A percentile compares a stretch with the other conserved stretches of the same genome.
phyloP scores from a whole-genome alignment of 2,888 invertebrate species.

The Escarpia spicata region DNA sequence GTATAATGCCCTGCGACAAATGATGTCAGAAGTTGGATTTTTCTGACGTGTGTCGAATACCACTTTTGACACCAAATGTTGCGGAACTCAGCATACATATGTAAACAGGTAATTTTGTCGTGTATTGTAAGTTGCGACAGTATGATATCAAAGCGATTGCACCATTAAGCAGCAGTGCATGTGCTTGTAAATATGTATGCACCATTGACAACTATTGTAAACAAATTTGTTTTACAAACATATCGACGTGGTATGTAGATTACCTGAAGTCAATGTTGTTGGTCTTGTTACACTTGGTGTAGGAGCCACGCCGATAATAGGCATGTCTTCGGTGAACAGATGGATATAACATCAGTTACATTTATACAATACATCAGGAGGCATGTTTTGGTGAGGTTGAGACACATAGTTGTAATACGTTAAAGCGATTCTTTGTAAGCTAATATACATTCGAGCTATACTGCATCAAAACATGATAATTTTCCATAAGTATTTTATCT shows the following conservation, averaged over 20 bases:
- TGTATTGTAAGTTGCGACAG: not conserved
- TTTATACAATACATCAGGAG: not conserved
- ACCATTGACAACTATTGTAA: not conserved
- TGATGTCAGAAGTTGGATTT: too few relatives aligned
- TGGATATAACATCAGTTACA: not conserved
- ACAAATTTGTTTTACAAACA: not conserved
- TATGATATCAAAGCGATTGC: not conserved
- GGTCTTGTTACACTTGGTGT: not conserved
- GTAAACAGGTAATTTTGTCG: not conserved
- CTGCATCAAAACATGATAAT: too few relatives aligned
- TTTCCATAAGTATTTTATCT: too few relatives aligned
- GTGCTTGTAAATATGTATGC: not conserved
- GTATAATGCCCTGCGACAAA: too few relatives aligned
- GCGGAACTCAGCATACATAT: not conserved
- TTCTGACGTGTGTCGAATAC: too few relatives aligned
- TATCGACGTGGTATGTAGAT: not conserved
- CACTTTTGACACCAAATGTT: too few relatives aligned
- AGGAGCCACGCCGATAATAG: not conserved
- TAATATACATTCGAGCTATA: too few relatives aligned
- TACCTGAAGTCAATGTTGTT: not conserved
- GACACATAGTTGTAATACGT: not conserved
- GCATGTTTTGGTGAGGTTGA: not conserved
- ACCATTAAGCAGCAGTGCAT: not conserved
- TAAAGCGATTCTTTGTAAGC: too few relatives aligned
- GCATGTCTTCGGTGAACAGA: not conserved